Base-by-base conservation (phyloP, 2,797 vertebrate genomes). In the Halcyon chelicuti region DNA sequence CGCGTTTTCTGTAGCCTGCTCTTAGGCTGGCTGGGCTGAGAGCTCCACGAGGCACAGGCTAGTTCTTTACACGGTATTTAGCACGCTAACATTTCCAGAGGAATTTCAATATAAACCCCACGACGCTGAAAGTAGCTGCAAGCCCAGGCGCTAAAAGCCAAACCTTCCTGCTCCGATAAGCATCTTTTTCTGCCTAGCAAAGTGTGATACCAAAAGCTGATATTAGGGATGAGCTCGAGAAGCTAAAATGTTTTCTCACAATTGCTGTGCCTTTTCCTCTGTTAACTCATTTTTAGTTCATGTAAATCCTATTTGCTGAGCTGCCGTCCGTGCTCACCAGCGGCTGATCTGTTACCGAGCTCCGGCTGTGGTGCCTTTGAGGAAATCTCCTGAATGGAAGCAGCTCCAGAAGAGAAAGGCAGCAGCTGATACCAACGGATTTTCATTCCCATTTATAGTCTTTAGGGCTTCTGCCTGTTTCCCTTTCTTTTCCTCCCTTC, bases 1-100 rank as follows among this genome's bases (percentile, higher is more conserved):
- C 5, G 0, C 8, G 9, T 11, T 61, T 54, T 25, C 66, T 2
- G 1, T 7, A 5, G 13, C 4, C 40, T 37, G 47, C 31, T 42
- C 20, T 31, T 31, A 3, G n/a, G 29, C 37, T 19, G 35, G 9
- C n/a, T 42, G 52, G 49, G 6, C 5, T 35, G 28, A 31, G 62
- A 44, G 57, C 37, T 18, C 73, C 67, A 28, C 42, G 10, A 28
- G 21, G 37, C 3, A 3, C 1, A 58, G 61, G 13, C 14, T n/a
- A 3, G 14, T 57, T 49, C 46, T 55, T 28, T 28, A 9, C 40
- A 7, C 4, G 9, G 16, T 15, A 31, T n/a, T 7, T 35, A 4
- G 33, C 39, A 47, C 16, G 3, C 21, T 8, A 22, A 35, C 21
- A 10, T 39, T n/a, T 47, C 81, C 57, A 60, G 70, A 26, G 31